Conservation (phyloP, 2,113 vertebrate species). For the Gopherus evgoodei region DNA sequence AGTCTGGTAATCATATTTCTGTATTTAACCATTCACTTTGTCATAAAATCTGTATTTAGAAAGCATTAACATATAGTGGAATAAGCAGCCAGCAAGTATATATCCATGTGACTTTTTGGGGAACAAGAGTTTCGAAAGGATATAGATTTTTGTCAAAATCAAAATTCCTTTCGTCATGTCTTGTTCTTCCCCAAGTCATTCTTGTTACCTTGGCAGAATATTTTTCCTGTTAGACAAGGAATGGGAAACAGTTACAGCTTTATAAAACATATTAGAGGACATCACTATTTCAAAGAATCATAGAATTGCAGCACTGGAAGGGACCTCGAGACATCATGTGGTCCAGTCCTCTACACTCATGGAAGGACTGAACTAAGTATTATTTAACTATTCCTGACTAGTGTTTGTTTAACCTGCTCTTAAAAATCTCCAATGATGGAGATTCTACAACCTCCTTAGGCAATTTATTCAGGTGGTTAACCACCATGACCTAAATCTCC, state of each 20-base stretch:
- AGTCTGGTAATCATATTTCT: neutral
- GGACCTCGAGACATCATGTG: too few species aligned
- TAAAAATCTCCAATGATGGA: neutral
- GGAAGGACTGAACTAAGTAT: neutral
- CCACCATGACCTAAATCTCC: neutral
- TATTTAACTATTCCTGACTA: neutral
- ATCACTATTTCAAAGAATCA: neutral
- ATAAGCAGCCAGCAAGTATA: neutral
- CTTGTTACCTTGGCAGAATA: neutral
- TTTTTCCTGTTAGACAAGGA: neutral
- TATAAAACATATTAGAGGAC: accelerated
- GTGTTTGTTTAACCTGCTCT: neutral
- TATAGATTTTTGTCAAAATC: neutral
- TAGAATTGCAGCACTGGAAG: too few species aligned
- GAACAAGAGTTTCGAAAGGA: neutral
- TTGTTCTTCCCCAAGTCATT: neutral
- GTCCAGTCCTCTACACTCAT: too few species aligned
- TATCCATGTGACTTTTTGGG: neutral
- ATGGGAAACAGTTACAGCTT: neutral
- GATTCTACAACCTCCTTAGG: too few species aligned
- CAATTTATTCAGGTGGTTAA: neutral
- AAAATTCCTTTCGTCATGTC: accelerated
- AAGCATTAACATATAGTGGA: neutral
- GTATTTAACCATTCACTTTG: neutral
- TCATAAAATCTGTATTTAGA: neutral